phyloP scores from a whole-genome alignment of 2,888 invertebrate genomes.

The Stramonita haemastoma region DNA sequence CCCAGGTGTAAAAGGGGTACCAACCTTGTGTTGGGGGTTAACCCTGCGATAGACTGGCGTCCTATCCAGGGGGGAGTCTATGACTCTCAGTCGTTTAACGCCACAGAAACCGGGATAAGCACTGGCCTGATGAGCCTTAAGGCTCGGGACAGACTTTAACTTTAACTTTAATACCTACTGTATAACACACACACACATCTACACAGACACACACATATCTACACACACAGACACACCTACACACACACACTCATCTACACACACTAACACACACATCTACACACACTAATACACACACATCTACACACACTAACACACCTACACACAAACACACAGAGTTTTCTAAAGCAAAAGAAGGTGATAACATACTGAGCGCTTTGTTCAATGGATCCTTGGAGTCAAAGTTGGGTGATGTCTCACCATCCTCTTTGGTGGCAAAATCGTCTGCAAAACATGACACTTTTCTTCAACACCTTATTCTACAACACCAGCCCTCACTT shows the following conservation, averaged over 20 bases:
- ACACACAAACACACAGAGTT: too few relatives aligned
- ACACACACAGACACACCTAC: background rate
- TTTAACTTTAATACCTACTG: too few relatives aligned
- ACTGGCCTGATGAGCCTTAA: too few relatives aligned
- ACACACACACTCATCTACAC: background rate
- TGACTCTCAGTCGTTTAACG: too few relatives aligned
- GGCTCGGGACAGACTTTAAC: too few relatives aligned
- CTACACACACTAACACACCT: background rate
- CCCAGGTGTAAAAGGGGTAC: too few relatives aligned
- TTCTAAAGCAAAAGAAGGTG: background rate
- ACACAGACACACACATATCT: background rate
- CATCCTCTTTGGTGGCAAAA: conserved; percentile 68
- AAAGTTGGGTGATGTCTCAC: conserved; percentile 66
- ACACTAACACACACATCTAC: background rate
- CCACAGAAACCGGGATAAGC: too few relatives aligned
- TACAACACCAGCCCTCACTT: too few relatives aligned
- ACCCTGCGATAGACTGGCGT: too few relatives aligned
- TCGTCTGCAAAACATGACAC: conserved; percentile 58
- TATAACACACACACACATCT: background rate
- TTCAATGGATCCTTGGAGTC: conserved; percentile 76
- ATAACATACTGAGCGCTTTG: conserved; percentile 73
- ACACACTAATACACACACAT: background rate
- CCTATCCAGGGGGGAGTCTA: too few relatives aligned
- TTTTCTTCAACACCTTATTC: too few relatives aligned
- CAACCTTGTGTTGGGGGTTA: too few relatives aligned